Conservation (phyloP, 1,140 invertebrate species). For the Rhyzopertha dominica region DNA sequence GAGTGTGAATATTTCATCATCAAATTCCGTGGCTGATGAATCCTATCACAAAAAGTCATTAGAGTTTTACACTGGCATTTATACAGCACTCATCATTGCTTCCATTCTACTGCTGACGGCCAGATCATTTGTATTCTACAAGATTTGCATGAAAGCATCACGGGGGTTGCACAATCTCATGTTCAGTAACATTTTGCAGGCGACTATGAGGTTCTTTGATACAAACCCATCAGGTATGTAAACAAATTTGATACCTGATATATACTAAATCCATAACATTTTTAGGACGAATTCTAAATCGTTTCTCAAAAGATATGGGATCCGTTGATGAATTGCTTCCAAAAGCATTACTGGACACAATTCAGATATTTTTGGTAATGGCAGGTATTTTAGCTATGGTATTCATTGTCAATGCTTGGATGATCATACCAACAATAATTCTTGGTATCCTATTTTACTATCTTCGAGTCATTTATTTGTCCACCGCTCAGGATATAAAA, state of each 20-base stretch:
- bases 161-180: slow-evolving; percentile 75
- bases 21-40: not conserved
- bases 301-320: slow-evolving; percentile 75
- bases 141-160: slow-evolving; percentile 76
- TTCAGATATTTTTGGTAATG: slow-evolving; percentile 62
- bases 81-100: slow-evolving; percentile 35
- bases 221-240: slow-evolving; percentile 51
- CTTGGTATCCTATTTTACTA: slow-evolving; percentile 66
- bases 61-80: slow-evolving; percentile 40
- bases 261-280: no score
- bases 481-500: slow-evolving; percentile 79
- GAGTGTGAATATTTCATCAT: not conserved
- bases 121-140: slow-evolving; percentile 67
- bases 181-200: slow-evolving; percentile 70
- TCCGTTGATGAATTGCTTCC: slow-evolving; percentile 85
- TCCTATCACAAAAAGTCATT: not conserved
- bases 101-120: slow-evolving; percentile 51
- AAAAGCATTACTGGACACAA: slow-evolving; percentile 67
- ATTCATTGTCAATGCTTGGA: slow-evolving; percentile 66
- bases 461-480: slow-evolving; percentile 72
- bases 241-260: slow-evolving; percentile 27
- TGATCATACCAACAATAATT: slow-evolving; percentile 63
- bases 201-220: slow-evolving; percentile 64
- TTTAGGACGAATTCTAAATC: slow-evolving; percentile 62
- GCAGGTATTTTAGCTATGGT: slow-evolving; percentile 55